Evolutionary conservation across 2,888 invertebrate species (phyloP).

Genomic region (Napeogenes sylphis): DNA sequence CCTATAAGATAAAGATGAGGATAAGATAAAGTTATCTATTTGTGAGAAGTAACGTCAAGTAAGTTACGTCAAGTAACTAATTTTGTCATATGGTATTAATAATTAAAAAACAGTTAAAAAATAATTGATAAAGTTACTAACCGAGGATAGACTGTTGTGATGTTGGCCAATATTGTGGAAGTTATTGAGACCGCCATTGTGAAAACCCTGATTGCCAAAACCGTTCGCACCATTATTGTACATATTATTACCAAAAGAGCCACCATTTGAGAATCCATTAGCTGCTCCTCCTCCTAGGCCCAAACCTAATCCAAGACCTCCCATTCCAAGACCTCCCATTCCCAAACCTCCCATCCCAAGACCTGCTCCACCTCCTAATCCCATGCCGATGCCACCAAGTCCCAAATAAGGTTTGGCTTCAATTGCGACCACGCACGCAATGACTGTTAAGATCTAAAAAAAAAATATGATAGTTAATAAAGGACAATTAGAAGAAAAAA

Average conservation of each 20-base stretch:
- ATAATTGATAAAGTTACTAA: slow-evolving; percentile 17
- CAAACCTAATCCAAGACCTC: slow-evolving; percentile 13
- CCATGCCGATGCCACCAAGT: too few relatives aligned
- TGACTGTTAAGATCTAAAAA: too few relatives aligned
- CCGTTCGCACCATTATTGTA: slow-evolving; percentile 23
- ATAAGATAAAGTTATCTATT: too few relatives aligned
- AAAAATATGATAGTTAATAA: not conserved
- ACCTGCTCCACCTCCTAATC: not conserved
- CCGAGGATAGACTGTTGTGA: slow-evolving; percentile 29
- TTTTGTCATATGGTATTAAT: too few relatives aligned
- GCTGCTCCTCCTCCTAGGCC: not conserved
- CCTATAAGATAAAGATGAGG: too few relatives aligned
- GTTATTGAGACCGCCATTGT: slow-evolving; percentile 20
- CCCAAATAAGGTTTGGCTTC: too few relatives aligned
- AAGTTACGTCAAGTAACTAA: too few relatives aligned
- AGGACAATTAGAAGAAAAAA: too few relatives aligned
- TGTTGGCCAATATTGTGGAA: slow-evolving; percentile 29
- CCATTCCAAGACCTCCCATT: not conserved
- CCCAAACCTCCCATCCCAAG: slow-evolving; percentile 5
- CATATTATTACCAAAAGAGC: slow-evolving; percentile 16
- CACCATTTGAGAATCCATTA: slow-evolving; percentile 15
- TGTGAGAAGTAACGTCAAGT: too few relatives aligned
- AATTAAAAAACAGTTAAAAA: too few relatives aligned
- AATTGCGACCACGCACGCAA: too few relatives aligned
- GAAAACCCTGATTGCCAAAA: slow-evolving; percentile 23